A percentile compares a stretch with the other conserved stretches of the same genome.
phyloP scores from a whole-genome alignment of 1,140 invertebrate genomes.

The Gonioctena quinquepunctata region DNA sequence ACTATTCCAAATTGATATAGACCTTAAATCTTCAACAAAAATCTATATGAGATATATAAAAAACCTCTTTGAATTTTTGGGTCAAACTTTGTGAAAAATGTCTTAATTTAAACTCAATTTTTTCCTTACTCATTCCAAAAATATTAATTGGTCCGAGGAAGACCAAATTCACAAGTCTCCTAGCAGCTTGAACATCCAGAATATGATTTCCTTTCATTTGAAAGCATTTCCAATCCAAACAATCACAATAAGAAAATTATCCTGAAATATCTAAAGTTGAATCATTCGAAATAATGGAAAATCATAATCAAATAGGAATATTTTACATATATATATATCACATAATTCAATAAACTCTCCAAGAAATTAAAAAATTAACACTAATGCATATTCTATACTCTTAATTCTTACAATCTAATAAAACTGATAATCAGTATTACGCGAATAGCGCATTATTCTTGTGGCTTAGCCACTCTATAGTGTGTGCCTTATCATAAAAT shows the following conservation, averaged over 20 bases:
- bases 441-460: not conserved
- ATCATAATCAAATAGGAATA: slow-evolving; percentile 12
- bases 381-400: not conserved
- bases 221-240: not conserved
- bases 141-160: no score
- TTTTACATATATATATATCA: not conserved
- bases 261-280: not conserved
- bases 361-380: slow-evolving; percentile 2
- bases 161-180: no score
- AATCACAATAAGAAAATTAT: not conserved
- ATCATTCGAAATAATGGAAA: not conserved
- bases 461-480: not conserved
- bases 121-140: no score
- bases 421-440: slow-evolving; percentile 2
- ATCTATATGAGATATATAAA: not conserved
- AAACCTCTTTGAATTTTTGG: not conserved
- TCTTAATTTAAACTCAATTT: no score
- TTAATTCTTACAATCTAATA: not conserved
- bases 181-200: not conserved
- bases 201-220: not conserved
- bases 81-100: not conserved
- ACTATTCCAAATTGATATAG: no score
- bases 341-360: slow-evolving; percentile 14
- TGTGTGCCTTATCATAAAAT: not conserved
- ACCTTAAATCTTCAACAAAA: no score